Percentiles rank a stretch among this genome's conserved stretches.
These are phyloP conservation scores for Luperina testacea DNA, from an alignment of 2,888 invertebrate species.

Conservation along the genomic window DNA sequence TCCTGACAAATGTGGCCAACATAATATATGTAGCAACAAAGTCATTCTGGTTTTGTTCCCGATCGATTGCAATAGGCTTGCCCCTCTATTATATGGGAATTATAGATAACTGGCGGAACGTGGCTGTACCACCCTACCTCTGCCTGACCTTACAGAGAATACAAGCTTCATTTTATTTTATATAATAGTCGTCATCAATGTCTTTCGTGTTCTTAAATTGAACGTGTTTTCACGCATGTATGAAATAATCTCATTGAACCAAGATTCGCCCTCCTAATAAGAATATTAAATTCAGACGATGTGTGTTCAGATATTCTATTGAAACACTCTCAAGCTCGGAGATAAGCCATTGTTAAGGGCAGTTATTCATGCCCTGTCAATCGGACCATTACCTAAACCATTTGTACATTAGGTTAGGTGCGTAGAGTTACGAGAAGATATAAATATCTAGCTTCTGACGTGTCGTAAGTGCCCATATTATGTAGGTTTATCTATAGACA, in stretches of 20 bases:
- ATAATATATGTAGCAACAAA: not conserved
- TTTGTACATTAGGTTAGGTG: conserved; percentile 39
- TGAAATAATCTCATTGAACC: not conserved
- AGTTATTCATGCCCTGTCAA: conserved; percentile 63
- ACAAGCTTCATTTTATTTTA: not conserved
- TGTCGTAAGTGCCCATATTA: not conserved
- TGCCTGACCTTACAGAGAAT: not conserved
- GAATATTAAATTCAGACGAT: conserved; percentile 15
- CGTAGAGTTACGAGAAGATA: conserved; percentile 30
- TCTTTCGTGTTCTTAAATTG: not conserved
- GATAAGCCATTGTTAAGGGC: conserved; percentile 58
- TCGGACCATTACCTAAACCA: conserved; percentile 60
- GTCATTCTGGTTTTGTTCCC: not conserved
- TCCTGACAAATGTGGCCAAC: not conserved
- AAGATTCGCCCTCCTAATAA: conserved; percentile 16
- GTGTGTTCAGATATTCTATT: conserved; percentile 46
- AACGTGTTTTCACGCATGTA: not conserved
- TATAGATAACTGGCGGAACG: not conserved
- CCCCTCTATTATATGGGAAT: too few relatives aligned
- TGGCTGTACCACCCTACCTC: not conserved
- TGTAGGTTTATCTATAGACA: not conserved
- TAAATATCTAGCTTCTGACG: not conserved
- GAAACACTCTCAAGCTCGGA: conserved; percentile 53
- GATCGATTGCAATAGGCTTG: too few relatives aligned
- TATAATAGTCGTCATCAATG: too few relatives aligned